Conservation (phyloP, 2,888 invertebrate genomes). For the Torymus tubicola region DNA sequence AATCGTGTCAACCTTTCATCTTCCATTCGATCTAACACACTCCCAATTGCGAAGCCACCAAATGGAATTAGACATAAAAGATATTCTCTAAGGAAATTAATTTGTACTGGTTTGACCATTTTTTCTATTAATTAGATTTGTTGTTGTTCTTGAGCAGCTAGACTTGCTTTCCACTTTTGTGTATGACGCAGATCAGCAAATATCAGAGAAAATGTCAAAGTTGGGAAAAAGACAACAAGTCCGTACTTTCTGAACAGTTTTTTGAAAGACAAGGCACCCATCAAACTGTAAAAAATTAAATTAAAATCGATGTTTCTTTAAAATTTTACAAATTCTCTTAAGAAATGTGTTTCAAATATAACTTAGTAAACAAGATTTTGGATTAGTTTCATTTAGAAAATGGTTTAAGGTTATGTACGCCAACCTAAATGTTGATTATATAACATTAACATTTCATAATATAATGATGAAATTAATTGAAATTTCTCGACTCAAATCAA, state of each 20-base stretch:
- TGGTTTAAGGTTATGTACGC: too few relatives aligned
- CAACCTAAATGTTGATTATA: too few relatives aligned
- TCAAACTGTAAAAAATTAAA: slow-evolving; percentile 57
- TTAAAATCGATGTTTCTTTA: too few relatives aligned
- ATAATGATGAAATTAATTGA: too few relatives aligned
- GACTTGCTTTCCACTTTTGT: slow-evolving; percentile 82
- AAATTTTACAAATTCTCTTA: too few relatives aligned
- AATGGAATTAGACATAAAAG: too few relatives aligned
- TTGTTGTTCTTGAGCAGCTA: slow-evolving; percentile 63
- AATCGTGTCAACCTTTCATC: slow-evolving; percentile 84
- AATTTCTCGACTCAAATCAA: too few relatives aligned
- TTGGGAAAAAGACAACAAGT: slow-evolving; percentile 83
- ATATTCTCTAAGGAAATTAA: too few relatives aligned
- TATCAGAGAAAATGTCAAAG: slow-evolving; percentile 79
- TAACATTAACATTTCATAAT: too few relatives aligned
- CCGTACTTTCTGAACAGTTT: slow-evolving; percentile 81
- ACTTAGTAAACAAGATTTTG: too few relatives aligned
- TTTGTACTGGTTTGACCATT: slow-evolving; percentile 43
- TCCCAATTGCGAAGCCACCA: slow-evolving; percentile 77
- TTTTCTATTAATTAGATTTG: slow-evolving; percentile 44
- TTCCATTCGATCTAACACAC: slow-evolving; percentile 83
- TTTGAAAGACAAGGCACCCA: slow-evolving; percentile 63
- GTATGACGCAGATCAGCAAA: slow-evolving; percentile 86
- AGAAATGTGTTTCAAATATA: too few relatives aligned
- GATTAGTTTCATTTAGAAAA: too few relatives aligned